phyloP scores from a whole-genome alignment of 2,113 vertebrate species.

The Leptosomus discolor region DNA sequence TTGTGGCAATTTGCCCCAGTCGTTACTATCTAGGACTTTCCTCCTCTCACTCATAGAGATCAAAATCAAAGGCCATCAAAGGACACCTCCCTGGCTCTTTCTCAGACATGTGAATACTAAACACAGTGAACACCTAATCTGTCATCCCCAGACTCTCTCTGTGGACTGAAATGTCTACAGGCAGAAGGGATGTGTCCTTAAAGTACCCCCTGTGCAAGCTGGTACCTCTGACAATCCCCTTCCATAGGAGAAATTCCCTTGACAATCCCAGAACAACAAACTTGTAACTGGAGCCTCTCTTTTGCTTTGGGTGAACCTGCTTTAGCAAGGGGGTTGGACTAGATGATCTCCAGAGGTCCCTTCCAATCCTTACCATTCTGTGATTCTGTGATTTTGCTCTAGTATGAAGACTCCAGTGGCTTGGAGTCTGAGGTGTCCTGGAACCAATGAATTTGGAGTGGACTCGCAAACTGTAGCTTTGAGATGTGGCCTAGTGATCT shows the following conservation, averaged over 20 bases:
- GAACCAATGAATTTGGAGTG: background rate
- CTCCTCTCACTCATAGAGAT: background rate
- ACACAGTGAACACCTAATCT: background rate
- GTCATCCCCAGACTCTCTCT: background rate
- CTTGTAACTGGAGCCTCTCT: background rate
- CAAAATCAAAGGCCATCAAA: background rate
- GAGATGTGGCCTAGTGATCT: background rate
- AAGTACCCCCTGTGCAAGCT: rapidly evolving
- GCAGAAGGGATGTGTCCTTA: background rate
- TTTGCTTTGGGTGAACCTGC: too few relatives aligned
- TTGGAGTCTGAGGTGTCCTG: background rate
- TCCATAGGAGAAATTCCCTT: background rate
- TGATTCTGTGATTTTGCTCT: too few relatives aligned
- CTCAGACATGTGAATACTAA: background rate
- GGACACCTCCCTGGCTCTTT: background rate
- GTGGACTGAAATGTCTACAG: background rate
- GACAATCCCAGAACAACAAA: background rate
- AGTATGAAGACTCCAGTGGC: background rate
- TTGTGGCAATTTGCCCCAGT: background rate
- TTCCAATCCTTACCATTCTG: too few relatives aligned
- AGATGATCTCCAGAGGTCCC: too few relatives aligned
- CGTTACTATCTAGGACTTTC: background rate
- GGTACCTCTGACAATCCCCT: background rate
- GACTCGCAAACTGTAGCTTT: background rate
- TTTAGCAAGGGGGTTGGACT: too few relatives aligned